phyloP scores from a whole-genome alignment of 53 echinoderm and acorn worm genomes.

The Patiria pectinifera region DNA sequence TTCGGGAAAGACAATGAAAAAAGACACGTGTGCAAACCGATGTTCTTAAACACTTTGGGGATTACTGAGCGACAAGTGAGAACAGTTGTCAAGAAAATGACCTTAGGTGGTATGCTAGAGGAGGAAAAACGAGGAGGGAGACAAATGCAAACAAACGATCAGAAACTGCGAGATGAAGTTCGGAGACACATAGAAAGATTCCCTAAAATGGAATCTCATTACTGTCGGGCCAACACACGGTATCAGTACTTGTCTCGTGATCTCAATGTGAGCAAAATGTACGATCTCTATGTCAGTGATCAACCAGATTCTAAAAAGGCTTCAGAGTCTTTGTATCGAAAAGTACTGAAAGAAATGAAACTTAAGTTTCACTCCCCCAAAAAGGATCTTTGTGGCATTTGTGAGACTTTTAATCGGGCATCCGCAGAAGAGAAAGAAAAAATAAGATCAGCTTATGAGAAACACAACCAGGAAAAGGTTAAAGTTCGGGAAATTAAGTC shows the following conservation, averaged over 20 bases:
- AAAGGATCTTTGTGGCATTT: slow-evolving; percentile 69
- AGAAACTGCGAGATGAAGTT: slow-evolving; percentile 54
- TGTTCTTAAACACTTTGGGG: slow-evolving; percentile 44
- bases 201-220: slow-evolving; percentile 41
- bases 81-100: slow-evolving; percentile 41
- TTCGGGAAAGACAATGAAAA: neutral
- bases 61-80: slow-evolving; percentile 45
- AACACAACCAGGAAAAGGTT: slow-evolving; percentile 42
- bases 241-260: slow-evolving; percentile 62
- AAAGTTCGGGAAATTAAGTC: slow-evolving; percentile 60
- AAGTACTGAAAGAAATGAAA: slow-evolving; percentile 52
- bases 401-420: slow-evolving; percentile 5
- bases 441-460: slow-evolving; percentile 2
- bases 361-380: slow-evolving; percentile 67
- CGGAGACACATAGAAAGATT: slow-evolving; percentile 36
- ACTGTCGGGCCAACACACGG: slow-evolving; percentile 50
- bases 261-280: slow-evolving; percentile 68
- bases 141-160: slow-evolving; percentile 12
- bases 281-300: slow-evolving; percentile 41
- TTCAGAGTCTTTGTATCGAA: slow-evolving; percentile 50
- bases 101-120: slow-evolving; percentile 32
- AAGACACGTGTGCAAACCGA: neutral
- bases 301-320: slow-evolving; percentile 35
- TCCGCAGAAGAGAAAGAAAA: slow-evolving; percentile 19
- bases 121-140: slow-evolving; percentile 58